These are phyloP conservation scores for Taxidea taxus DNA, from an alignment of 2,113 vertebrate species.

Conservation along the genomic window DNA sequence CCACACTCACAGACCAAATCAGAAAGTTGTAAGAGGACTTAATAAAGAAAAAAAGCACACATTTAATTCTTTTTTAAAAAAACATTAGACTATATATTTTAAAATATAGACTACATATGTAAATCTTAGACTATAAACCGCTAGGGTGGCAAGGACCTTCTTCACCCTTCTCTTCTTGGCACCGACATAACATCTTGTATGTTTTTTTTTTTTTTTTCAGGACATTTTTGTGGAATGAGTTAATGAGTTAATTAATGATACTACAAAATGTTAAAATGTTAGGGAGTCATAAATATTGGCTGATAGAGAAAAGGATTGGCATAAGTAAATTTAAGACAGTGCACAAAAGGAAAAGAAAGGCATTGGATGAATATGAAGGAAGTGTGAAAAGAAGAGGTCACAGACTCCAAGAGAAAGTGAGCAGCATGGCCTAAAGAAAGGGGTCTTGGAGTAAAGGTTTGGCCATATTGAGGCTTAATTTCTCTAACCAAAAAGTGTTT, in stretches of 20 bases:
- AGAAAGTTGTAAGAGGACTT: background rate
- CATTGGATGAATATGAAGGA: background rate
- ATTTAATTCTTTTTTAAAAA: background rate
- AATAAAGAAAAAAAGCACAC: background rate
- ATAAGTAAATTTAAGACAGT: background rate
- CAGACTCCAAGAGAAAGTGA: background rate
- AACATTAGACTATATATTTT: background rate
- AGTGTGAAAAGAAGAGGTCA: background rate
- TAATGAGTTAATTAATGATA: background rate
- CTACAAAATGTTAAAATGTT: background rate
- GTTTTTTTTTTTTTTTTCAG: background rate
- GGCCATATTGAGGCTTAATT: constrained; percentile 5
- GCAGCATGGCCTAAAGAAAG: background rate
- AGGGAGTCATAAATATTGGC: background rate
- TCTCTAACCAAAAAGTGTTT: constrained; percentile 38
- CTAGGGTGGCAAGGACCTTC: background rate
- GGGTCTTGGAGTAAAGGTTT: background rate
- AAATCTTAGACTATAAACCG: background rate
- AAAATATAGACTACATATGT: background rate
- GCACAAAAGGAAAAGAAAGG: background rate
- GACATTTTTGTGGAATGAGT: background rate
- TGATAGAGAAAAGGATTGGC: background rate
- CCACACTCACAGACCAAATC: background rate
- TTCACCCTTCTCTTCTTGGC: background rate
- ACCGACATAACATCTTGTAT: background rate